Evolutionary conservation across 2,113 vertebrate genomes (phyloP).

Genomic region (Jaculus jaculus): DNA sequence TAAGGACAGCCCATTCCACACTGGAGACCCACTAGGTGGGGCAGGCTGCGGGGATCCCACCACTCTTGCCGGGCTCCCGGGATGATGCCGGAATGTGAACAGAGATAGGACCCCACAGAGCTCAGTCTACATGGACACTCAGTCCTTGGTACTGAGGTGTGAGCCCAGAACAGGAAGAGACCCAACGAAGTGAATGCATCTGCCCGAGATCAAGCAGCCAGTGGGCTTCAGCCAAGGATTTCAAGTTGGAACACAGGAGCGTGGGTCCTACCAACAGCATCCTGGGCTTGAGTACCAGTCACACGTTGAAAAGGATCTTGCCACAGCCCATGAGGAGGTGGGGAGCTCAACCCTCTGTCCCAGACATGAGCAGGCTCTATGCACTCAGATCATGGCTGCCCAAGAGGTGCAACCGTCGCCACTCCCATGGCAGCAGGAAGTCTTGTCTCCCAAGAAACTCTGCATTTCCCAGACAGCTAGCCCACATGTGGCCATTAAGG

Average conservation of each 20-base stretch:
- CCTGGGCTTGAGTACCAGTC: not conserved
- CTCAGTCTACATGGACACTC: accelerated
- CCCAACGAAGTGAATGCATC: not conserved
- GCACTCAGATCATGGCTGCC: not conserved
- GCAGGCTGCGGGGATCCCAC: accelerated
- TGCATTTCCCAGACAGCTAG: not conserved
- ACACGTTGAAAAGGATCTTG: accelerated
- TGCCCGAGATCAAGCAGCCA: not conserved
- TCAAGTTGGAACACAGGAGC: not conserved
- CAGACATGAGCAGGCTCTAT: not conserved
- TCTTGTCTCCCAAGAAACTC: not conserved
- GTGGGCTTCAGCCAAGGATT: not conserved
- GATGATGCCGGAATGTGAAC: accelerated
- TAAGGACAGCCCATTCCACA: not conserved
- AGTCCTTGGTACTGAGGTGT: not conserved
- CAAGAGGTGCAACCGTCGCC: accelerated
- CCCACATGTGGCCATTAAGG: not conserved
- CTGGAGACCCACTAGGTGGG: too few relatives aligned
- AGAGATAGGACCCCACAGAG: not conserved
- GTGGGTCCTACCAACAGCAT: not conserved
- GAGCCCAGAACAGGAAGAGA: not conserved
- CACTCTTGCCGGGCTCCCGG: accelerated
- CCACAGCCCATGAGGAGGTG: not conserved
- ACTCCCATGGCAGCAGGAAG: not conserved
- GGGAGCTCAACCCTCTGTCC: accelerated